Conservation (phyloP, 2,888 invertebrate genomes). For the Lottia scabra region DNA sequence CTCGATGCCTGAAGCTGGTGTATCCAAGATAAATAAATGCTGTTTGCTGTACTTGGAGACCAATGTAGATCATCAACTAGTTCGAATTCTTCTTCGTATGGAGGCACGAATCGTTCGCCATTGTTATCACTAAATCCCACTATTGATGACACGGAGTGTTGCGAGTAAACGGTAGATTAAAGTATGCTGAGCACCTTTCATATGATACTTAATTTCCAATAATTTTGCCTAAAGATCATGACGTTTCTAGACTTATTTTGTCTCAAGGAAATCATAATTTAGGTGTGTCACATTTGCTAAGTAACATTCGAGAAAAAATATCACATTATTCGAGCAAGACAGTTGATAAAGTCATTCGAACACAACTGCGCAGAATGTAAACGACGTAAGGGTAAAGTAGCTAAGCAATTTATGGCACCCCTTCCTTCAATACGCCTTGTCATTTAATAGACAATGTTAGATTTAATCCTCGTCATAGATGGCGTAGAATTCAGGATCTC, state of each 20-base stretch:
- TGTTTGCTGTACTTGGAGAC: too few relatives aligned
- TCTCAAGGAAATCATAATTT: slow-evolving; percentile 11
- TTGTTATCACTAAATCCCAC: neutral
- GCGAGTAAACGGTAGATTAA: neutral
- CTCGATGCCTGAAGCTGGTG: too few relatives aligned
- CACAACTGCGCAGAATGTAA: slow-evolving; percentile 14
- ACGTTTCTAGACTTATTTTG: slow-evolving; percentile 24
- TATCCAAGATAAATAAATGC: too few relatives aligned
- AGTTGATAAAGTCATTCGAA: slow-evolving; percentile 23
- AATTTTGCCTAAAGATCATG: slow-evolving; percentile 24
- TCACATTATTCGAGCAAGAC: slow-evolving; percentile 26
- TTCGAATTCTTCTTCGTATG: too few relatives aligned
- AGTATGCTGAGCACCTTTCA: slow-evolving; percentile 5
- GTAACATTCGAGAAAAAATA: slow-evolving; percentile 16
- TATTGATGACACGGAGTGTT: neutral
- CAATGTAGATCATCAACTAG: too few relatives aligned
- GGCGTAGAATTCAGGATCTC: slow-evolving; percentile 11
- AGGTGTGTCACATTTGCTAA: slow-evolving; percentile 20
- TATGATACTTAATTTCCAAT: slow-evolving; percentile 21
- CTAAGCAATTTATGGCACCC: slow-evolving; percentile 21
- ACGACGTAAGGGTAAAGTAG: slow-evolving; percentile 16
- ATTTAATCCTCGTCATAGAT: slow-evolving; percentile 20
- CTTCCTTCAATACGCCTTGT: slow-evolving; percentile 20
- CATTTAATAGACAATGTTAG: neutral
- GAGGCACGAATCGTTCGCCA: neutral